These are phyloP conservation scores for Macrophya annulata DNA, from an alignment of 2,888 invertebrate genomes.

Conservation along the genomic window DNA sequence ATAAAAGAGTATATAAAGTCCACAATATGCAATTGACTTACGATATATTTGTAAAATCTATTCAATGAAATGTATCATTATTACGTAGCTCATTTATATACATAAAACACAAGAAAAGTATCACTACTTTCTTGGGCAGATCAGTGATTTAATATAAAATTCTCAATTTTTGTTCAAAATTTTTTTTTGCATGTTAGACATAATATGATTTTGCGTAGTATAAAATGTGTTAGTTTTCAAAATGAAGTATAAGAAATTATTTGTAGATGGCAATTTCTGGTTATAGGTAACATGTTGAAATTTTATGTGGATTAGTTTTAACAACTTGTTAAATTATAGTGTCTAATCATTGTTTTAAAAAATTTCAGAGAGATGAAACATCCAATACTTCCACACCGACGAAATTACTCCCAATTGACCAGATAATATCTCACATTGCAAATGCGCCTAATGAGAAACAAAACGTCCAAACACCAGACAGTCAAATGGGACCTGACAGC, in stretches of 20 bases:
- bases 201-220: constrained; percentile 53
- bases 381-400: constrained; percentile 77
- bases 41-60: constrained; percentile 13
- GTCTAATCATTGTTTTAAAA: constrained; percentile 59
- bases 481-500: constrained; percentile 61
- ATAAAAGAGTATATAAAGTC: neutral
- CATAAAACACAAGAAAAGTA: neutral
- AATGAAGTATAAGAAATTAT: constrained; percentile 32
- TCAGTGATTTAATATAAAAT: constrained; percentile 9
- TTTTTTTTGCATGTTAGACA: constrained; percentile 39
- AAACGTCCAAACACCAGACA: constrained; percentile 66
- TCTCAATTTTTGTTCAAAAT: constrained; percentile 29
- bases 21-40: constrained; percentile 14
- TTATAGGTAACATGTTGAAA: constrained; percentile 30
- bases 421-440: constrained; percentile 77
- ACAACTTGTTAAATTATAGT: neutral
- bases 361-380: constrained; percentile 79
- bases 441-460: constrained; percentile 70
- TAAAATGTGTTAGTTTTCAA: constrained; percentile 44
- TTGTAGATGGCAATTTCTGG: constrained; percentile 39
- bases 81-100: neutral
- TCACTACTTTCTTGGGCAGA: neutral
- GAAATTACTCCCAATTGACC: constrained; percentile 76
- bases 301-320: constrained; percentile 38
- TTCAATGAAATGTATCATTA: constrained; percentile 7